Evolutionary conservation across 2,797 vertebrate genomes (phyloP).

Genomic region (Anguilla pacifica): DNA sequence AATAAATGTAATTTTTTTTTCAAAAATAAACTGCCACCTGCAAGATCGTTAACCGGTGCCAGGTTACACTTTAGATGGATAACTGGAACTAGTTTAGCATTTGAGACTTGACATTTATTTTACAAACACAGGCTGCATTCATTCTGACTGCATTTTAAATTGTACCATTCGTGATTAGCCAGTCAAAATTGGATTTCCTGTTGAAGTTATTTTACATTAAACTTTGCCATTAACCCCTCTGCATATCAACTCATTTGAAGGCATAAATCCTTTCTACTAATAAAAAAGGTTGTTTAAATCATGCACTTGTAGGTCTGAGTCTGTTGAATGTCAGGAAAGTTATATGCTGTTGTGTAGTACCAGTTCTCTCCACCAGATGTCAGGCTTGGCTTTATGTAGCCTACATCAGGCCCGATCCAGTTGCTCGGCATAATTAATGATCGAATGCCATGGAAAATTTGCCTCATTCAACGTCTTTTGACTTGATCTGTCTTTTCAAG

Average conservation of each 20-base stretch:
- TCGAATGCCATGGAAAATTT: not conserved
- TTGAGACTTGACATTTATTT: not conserved
- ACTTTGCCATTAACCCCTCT: too few relatives aligned
- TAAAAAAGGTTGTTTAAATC: not conserved
- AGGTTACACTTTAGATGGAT: not conserved
- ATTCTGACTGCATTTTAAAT: not conserved
- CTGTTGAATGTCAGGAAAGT: not conserved
- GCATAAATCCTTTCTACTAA: too few relatives aligned
- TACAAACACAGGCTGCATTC: not conserved
- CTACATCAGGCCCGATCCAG: not conserved
- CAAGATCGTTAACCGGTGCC: not conserved
- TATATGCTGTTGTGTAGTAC: not conserved
- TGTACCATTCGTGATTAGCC: not conserved
- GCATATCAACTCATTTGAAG: too few relatives aligned
- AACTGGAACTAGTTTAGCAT: not conserved
- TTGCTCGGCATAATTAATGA: not conserved
- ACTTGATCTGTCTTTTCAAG: not conserved
- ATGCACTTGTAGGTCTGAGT: not conserved
- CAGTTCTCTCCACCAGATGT: constrained; percentile 52
- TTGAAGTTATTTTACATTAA: too few relatives aligned
- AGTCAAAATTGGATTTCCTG: too few relatives aligned
- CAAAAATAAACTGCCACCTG: not conserved
- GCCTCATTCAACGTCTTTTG: not conserved
- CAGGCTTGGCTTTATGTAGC: constrained; percentile 46
- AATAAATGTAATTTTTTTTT: not conserved